Evolutionary conservation across 1,140 invertebrate genomes (phyloP), one percentile per base, ranked within the genome.

Genomic region (Laupala kohalensis): DNA sequence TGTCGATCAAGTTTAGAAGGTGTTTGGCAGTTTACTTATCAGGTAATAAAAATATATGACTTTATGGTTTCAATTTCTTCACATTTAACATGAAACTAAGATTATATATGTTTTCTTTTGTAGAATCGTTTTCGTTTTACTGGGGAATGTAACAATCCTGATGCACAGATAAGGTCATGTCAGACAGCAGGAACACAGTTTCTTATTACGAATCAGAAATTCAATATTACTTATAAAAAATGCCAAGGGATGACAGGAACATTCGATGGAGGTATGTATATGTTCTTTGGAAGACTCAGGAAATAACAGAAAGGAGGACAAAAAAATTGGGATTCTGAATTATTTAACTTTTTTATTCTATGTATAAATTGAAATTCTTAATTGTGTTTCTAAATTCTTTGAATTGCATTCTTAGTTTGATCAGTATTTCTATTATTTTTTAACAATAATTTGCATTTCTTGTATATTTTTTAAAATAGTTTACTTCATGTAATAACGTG

Each of bases 121-220:
- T 73, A 88, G 84, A 93, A 93, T 81, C 83, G 91, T 73, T 95
- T 93, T 78, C 86, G 93, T 73, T 96, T 95, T 77, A 95, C 93
- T 27, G 94, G 94, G 28, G 94, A 96, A 80, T 97, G 94, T 78
- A 87, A 88, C 76, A 83, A 94, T 80, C 90, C 89, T 0, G 92
- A 96, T 80, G 93, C 92, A 5, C 88, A 91, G 76, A 95, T 99
- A 74, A 88, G 87, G 76, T 97, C 96, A 0, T 99, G 96, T 82
- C 96, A 98, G 83, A 93, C 91, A 15, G 93, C 96, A 37, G 96
- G 96, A 72, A 95, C 94, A 15, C 92, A 97, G 79, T 97, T 96
- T 81, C 88, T 96, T 63, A 97, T 97, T 74, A 93, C 95, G 28
- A 99, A 98, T 83, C 93, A 98, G 79, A 96, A 97, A 77, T 98